These are phyloP conservation scores for Phalera bucephala DNA, from an alignment of 2,888 invertebrate genomes.

Conservation along the genomic window DNA sequence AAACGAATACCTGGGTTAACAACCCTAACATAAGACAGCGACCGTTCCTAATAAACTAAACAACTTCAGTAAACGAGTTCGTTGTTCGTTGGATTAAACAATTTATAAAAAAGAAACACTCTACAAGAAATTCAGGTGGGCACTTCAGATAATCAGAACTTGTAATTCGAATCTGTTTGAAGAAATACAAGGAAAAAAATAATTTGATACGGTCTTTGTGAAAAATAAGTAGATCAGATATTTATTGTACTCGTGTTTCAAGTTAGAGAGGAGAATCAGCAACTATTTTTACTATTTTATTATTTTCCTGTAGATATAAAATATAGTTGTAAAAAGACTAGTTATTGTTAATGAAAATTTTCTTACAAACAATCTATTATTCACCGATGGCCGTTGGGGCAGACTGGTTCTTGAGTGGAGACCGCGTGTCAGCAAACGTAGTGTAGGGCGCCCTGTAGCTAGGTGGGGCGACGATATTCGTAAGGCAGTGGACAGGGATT, in stretches of 20 bases:
- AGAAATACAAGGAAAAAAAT: conserved; percentile 8
- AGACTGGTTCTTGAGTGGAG: no score
- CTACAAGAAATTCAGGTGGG: conserved; percentile 4
- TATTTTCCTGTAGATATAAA: no score
- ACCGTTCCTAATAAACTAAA: not conserved
- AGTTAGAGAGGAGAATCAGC: not conserved
- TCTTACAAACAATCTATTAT: no score
- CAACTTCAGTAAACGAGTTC: not conserved
- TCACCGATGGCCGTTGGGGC: no score
- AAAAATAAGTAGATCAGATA: not conserved
- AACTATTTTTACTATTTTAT: not conserved
- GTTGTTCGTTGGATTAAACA: conserved; percentile 4
- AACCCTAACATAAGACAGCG: not conserved
- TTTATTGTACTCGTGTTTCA: not conserved
- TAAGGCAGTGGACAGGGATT: no score
- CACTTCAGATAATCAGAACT: conserved; percentile 12
- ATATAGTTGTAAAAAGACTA: no score
- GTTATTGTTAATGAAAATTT: no score
- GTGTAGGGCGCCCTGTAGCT: no score
- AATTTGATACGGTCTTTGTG: conserved; percentile 12
- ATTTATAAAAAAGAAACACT: conserved; percentile 11
- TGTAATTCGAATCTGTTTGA: conserved; percentile 10
- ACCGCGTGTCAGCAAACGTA: no score
- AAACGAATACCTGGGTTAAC: not conserved
- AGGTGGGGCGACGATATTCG: no score